Evolutionary conservation across 2,113 vertebrate genomes (phyloP).

Genomic region (Capra hircus): DNA sequence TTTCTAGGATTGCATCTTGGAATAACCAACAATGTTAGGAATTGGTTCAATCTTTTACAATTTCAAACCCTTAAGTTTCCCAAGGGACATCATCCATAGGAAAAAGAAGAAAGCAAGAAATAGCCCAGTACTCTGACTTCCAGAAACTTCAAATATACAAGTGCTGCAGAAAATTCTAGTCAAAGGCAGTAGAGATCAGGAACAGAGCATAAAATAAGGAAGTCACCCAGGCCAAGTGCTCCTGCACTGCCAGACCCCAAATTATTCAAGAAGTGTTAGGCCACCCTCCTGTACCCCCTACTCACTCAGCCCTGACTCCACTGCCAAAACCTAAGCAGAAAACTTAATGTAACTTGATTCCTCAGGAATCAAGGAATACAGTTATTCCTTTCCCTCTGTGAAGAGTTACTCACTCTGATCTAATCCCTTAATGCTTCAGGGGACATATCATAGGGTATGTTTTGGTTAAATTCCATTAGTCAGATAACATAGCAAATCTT

Average conservation of each 20-base stretch:
- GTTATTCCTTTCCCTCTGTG: neutral
- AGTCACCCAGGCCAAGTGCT: neutral
- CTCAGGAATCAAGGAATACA: neutral
- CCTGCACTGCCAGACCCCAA: neutral
- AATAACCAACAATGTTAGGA: neutral
- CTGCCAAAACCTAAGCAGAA: neutral
- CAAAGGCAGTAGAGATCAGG: neutral
- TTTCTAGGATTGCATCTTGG: conserved; percentile 35
- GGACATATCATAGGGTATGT: neutral
- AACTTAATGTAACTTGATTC: neutral
- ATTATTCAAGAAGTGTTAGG: neutral
- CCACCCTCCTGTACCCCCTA: fast-evolving
- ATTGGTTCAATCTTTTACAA: neutral
- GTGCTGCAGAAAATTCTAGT: neutral
- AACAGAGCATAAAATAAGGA: neutral
- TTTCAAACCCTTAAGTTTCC: conserved; percentile 17
- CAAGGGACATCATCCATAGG: neutral
- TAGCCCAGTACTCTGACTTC: neutral
- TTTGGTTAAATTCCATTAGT: neutral
- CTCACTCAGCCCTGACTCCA: neutral
- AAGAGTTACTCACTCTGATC: neutral
- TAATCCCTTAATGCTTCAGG: neutral
- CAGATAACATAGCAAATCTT: neutral
- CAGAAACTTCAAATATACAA: conserved; percentile 23
- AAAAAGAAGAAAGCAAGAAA: conserved; percentile 23